A percentile compares a stretch with the other conserved stretches of the same genome.
Conservation (phyloP, 2,797 vertebrate species). For the Garrulus glandarius region DNA sequence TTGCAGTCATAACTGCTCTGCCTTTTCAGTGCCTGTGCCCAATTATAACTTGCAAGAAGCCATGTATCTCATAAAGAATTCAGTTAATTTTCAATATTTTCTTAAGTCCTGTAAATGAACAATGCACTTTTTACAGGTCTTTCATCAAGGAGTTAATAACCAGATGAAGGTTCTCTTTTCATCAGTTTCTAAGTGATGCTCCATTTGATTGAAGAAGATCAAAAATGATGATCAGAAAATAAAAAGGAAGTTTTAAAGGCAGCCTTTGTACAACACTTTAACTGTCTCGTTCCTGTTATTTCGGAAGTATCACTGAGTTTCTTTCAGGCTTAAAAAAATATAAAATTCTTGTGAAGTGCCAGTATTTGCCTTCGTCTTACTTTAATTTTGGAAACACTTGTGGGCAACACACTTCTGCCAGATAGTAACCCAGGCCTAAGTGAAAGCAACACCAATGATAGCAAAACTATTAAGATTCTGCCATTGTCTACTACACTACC, state of each 20-base stretch:
- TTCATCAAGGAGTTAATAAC: conserved; percentile 58
- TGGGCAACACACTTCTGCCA: neutral
- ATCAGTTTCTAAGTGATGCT: conserved; percentile 38
- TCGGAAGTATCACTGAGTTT: neutral
- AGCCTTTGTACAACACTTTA: conserved; percentile 40
- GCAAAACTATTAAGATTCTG: neutral
- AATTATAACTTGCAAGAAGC: conserved; percentile 26
- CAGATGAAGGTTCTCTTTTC: conserved; percentile 50
- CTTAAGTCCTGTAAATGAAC: conserved; percentile 14
- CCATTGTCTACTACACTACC: neutral
- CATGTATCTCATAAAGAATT: conserved; percentile 20
- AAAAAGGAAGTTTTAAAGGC: conserved; percentile 53
- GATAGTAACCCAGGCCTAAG: neutral
- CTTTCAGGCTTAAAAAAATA: neutral
- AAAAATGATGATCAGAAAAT: conserved; percentile 56
- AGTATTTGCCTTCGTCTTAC: neutral
- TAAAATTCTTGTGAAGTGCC: neutral
- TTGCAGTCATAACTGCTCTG: neutral
- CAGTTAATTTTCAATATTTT: conserved; percentile 48
- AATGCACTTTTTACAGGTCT: conserved; percentile 33
- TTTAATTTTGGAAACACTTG: neutral
- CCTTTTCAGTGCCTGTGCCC: neutral
- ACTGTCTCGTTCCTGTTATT: conserved; percentile 31
- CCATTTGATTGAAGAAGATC: conserved; percentile 52
- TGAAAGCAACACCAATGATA: neutral